A percentile compares a stretch with the other conserved stretches of the same genome.
These are phyloP conservation scores for Menidia menidia DNA, from an alignment of 2,797 vertebrate genomes.

Conservation along the genomic window DNA sequence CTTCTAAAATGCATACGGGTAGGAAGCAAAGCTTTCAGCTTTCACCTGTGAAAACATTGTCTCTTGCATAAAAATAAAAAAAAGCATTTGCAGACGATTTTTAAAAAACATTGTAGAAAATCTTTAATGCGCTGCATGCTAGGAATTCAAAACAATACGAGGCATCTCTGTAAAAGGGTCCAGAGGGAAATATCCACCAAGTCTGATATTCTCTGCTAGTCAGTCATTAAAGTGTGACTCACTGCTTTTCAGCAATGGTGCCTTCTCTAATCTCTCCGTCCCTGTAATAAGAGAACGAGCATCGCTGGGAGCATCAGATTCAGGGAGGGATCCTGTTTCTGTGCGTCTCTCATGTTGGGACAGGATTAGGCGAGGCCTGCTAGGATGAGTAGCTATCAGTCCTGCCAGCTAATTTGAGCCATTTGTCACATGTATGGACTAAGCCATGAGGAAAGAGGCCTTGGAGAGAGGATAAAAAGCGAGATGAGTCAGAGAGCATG, in stretches of 20 bases:
- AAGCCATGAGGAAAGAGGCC: not conserved
- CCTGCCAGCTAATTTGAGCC: not conserved
- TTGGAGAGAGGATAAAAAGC: not conserved
- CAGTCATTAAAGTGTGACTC: constrained; percentile 9
- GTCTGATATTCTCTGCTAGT: not conserved
- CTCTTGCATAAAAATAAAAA: too few species aligned
- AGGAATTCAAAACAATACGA: too few species aligned
- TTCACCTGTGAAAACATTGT: too few species aligned
- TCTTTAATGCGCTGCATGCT: too few species aligned
- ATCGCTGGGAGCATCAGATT: constrained; percentile 17
- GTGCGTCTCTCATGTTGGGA: not conserved
- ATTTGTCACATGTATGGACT: not conserved
- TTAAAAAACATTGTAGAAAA: too few species aligned
- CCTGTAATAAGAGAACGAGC: constrained; percentile 34
- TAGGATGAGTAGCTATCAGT: constrained; percentile 4
- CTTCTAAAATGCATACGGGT: too few species aligned
- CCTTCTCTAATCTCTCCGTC: constrained; percentile 4
- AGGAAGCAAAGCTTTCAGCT: too few species aligned
- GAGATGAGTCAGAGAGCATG: not conserved
- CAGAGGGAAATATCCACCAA: too few species aligned
- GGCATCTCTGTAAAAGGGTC: too few species aligned
- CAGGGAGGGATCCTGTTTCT: constrained; percentile 30
- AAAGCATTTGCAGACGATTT: too few species aligned
- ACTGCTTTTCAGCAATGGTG: not conserved
- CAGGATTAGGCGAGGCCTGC: constrained; percentile 11